Evolutionary conservation across 2,888 invertebrate genomes (phyloP).

Genomic region (Glyphotaelius pellucidus): DNA sequence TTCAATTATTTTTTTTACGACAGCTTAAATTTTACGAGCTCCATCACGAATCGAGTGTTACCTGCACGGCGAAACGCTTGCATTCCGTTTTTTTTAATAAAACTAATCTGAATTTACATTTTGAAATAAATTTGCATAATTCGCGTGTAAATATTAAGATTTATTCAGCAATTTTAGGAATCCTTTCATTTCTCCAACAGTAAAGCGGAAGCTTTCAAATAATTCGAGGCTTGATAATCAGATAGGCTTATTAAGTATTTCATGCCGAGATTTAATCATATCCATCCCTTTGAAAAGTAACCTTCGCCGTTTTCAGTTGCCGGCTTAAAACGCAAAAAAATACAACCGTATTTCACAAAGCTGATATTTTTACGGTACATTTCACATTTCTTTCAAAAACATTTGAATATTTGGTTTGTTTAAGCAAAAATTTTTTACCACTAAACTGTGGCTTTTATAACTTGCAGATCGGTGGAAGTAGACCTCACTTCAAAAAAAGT

Average conservation of each 20-base stretch:
- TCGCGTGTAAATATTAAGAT: not conserved
- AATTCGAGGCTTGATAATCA: not conserved
- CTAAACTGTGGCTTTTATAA: too few species aligned
- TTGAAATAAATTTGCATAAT: not conserved
- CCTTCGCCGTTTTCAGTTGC: not conserved
- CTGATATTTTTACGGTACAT: not conserved
- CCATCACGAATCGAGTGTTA: not conserved
- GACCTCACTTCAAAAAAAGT: too few species aligned
- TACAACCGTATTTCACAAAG: not conserved
- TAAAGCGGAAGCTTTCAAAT: not conserved
- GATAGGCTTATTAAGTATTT: not conserved
- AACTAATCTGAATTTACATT: not conserved
- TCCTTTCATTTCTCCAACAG: not conserved
- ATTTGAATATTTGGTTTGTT: not conserved
- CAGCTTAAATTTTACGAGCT: not conserved
- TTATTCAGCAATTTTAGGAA: not conserved
- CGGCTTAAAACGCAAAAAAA: not conserved
- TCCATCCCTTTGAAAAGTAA: not conserved
- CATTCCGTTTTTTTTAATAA: not conserved
- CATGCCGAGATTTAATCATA: not conserved
- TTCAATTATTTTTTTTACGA: not conserved
- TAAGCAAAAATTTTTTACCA: too few species aligned
- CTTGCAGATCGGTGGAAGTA: too few species aligned
- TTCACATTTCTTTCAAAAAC: not conserved
- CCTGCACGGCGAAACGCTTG: not conserved